Evolutionary conservation across 2,113 vertebrate species (phyloP), one percentile per base, ranked within the genome.

Genomic region (Syngnathus scovelli): DNA sequence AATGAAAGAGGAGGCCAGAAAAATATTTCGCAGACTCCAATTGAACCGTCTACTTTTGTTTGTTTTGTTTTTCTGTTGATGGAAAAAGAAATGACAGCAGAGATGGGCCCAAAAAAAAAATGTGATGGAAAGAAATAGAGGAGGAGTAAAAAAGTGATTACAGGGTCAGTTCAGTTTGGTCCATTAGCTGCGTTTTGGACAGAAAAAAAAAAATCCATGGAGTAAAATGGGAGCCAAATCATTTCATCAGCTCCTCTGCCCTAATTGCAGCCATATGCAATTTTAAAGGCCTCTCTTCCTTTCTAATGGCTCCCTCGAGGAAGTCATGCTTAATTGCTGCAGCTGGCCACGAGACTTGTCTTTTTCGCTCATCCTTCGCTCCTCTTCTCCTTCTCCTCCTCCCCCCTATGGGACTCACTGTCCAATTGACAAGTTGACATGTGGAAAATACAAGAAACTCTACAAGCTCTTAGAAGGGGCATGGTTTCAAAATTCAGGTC

Each of bases 251-350:
- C 79, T 74, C 79, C 81, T 88, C 88, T 83, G 85, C 74, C 75
- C 87, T 93, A 91, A 93, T 91, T 91, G 91, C 90, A 86, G 89
- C 85, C 89, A 91, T 83, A 84, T 81, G 87, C 88, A 90, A 89
- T 92, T 92, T 90, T 90, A 84, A 72, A 88, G 92, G 88, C 86
- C 86, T 83, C 89, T 87, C 88, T 68, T 81, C 86, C 87, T 82
- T 62, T 83, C 84, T 91, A 89, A 90, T 87, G 83, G 88, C 62
- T 81, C 91, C 90, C 90, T 52, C 0, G 91, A 83, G 92, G 90
- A 85, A 77, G 52, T 54, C 66, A 71, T 86, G 88, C 90, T 91
- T 92, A 92, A 92, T 90, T 89, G 92, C 90, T 89, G 89, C 90
- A 90, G 91, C 90, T 92, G 92, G 89, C 80, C 77, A 78, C 77